Percentiles rank a stretch among this genome's conserved stretches.
Conservation (phyloP, 2,888 invertebrate species). For the Dascillus cervinus region DNA sequence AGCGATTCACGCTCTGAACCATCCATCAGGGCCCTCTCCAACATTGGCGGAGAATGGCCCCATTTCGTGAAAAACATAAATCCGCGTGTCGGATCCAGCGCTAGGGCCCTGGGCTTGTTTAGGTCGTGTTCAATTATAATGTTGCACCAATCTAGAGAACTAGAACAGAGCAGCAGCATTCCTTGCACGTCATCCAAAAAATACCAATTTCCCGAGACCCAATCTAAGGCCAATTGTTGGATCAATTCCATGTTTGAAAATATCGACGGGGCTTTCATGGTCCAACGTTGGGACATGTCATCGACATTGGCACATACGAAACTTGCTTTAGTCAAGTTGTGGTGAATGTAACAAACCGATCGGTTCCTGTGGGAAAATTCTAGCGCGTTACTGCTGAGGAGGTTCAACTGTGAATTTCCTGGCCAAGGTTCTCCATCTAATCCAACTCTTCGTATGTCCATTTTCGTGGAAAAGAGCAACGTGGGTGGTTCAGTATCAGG, state of each 20-base stretch:
- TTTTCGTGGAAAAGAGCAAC: constrained; percentile 60
- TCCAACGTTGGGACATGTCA: constrained; percentile 53
- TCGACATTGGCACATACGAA: constrained; percentile 61
- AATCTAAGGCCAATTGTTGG: constrained; percentile 70
- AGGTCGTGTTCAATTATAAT: constrained; percentile 60
- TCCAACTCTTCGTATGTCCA: constrained; percentile 55
- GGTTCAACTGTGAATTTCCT: constrained; percentile 38
- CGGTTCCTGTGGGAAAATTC: constrained; percentile 62
- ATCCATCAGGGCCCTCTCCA: constrained; percentile 59
- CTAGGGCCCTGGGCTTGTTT: constrained; percentile 65
- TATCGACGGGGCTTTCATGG: constrained; percentile 51
- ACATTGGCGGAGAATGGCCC: constrained; percentile 54
- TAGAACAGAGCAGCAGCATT: constrained; percentile 62
- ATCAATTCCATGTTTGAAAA: constrained; percentile 60
- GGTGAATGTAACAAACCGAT: constrained; percentile 66
- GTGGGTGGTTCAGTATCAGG: constrained; percentile 56
- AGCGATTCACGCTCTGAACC: constrained; percentile 55
- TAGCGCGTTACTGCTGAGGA: constrained; percentile 45
- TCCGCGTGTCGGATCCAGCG: constrained; percentile 69
- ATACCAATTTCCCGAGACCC: constrained; percentile 80
- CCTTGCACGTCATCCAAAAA: constrained; percentile 24
- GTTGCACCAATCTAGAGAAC: constrained; percentile 56
- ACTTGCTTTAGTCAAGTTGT: constrained; percentile 46
- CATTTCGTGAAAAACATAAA: constrained; percentile 72
- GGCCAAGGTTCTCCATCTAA: constrained; percentile 46